Conservation (phyloP, 2,888 invertebrate genomes). For the Meloe dianella region DNA sequence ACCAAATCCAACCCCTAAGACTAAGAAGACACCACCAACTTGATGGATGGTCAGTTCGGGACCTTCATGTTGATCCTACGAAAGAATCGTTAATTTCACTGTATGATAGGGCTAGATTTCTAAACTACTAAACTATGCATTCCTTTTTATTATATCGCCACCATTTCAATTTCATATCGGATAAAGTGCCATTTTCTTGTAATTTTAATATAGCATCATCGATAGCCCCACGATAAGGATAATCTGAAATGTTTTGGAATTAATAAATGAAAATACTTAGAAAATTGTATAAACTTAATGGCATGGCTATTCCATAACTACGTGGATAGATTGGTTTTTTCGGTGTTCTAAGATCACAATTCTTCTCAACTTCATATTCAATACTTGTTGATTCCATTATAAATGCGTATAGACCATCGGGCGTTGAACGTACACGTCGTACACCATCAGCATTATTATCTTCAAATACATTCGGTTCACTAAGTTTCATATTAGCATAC, state of each 20-base stretch:
- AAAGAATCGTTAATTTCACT: not conserved
- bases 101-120: not conserved
- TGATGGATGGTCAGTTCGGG: constrained; percentile 73
- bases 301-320: constrained; percentile 93
- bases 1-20: constrained; percentile 73
- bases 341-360: constrained; percentile 84
- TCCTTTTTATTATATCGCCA: constrained; percentile 9
- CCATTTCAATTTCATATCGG: constrained; percentile 19
- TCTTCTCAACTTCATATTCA: constrained; percentile 86
- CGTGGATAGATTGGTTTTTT: constrained; percentile 82
- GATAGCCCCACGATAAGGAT: constrained; percentile 11
- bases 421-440: constrained; percentile 78
- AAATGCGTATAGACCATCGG: constrained; percentile 85
- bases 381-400: constrained; percentile 96
- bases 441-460: constrained; percentile 85
- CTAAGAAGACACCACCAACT: constrained; percentile 87
- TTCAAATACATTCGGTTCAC: constrained; percentile 82
- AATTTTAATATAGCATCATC: constrained; percentile 16
- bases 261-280: constrained; percentile 35
- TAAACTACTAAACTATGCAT: not conserved
- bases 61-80: not conserved
- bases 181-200: constrained; percentile 14
- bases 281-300: constrained; percentile 71
- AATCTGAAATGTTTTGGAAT: constrained; percentile 10
- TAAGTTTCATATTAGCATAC: constrained; percentile 90